Conservation (phyloP, 2,113 vertebrate genomes). For the Pithys albifrons region DNA sequence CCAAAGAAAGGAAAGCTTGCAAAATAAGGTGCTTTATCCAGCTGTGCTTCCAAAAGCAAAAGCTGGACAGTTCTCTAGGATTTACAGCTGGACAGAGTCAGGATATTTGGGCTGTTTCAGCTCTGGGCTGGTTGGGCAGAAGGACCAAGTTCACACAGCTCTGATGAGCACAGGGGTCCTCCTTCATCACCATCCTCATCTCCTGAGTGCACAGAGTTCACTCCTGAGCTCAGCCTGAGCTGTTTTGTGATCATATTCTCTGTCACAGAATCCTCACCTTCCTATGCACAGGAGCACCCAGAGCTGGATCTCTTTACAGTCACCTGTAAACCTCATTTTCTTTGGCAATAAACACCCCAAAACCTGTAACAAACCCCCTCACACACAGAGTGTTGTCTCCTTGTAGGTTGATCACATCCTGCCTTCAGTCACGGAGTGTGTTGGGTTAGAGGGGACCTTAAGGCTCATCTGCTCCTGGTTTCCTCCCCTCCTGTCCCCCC, state of each 20-base stretch:
- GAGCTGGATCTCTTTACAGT: not conserved
- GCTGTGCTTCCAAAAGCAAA: not conserved
- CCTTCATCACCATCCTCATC: not conserved
- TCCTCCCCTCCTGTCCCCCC: not conserved
- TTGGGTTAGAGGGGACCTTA: not conserved
- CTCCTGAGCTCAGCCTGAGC: not conserved
- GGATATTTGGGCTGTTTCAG: not conserved
- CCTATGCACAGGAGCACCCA: rapidly evolving
- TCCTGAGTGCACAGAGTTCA: not conserved
- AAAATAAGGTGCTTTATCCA: not conserved
- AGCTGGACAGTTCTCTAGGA: not conserved
- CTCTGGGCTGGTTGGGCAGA: not conserved
- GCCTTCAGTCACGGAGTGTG: not conserved
- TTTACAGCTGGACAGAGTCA: not conserved
- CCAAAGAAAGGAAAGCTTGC: not conserved
- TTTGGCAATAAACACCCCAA: not conserved
- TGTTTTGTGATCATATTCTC: not conserved
- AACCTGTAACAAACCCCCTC: not conserved
- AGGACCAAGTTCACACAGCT: rapidly evolving
- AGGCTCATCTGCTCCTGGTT: not conserved
- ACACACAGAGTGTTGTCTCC: rapidly evolving
- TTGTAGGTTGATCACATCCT: not conserved
- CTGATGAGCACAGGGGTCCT: not conserved
- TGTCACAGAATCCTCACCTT: not conserved
- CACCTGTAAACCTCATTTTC: not conserved